These are phyloP conservation scores for Disparrhopalites patrizii DNA, from an alignment of 2,888 invertebrate genomes.

Conservation along the genomic window DNA sequence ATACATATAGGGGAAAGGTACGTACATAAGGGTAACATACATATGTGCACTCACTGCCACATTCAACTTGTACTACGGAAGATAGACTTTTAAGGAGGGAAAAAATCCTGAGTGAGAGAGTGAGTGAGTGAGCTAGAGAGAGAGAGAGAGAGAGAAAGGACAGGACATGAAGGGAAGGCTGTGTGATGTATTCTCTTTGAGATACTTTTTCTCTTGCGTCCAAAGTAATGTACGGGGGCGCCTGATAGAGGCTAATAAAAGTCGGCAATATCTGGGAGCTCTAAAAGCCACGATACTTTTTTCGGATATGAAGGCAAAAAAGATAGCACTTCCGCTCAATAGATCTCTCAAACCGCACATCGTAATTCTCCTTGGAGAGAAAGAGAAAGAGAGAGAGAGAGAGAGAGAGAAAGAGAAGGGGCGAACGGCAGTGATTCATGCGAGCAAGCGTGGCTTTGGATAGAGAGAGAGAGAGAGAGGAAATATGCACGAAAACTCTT, in stretches of 20 bases:
- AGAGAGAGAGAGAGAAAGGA: too few relatives aligned
- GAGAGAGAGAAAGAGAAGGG: too few relatives aligned
- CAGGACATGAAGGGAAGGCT: conserved; percentile 8
- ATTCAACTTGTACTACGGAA: too few relatives aligned
- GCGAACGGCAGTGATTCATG: conserved; percentile 36
- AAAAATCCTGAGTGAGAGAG: too few relatives aligned
- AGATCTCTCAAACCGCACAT: conserved; percentile 48
- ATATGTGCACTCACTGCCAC: too few relatives aligned
- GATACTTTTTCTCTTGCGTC: conserved; percentile 24
- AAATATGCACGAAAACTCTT: conserved; percentile 20
- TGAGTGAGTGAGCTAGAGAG: too few relatives aligned
- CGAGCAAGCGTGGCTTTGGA: conserved; percentile 29
- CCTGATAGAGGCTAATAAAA: conserved; percentile 49
- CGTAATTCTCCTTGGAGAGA: conserved; percentile 45
- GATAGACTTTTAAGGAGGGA: too few relatives aligned
- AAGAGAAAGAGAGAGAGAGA: too few relatives aligned
- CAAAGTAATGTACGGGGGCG: conserved; percentile 45
- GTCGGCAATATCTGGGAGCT: conserved; percentile 48
- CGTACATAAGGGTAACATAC: too few relatives aligned
- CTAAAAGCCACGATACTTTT: conserved; percentile 36
- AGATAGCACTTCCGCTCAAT: conserved; percentile 49
- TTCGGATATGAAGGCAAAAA: conserved; percentile 44
- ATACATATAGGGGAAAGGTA: too few relatives aligned
- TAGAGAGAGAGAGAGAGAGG: too few relatives aligned
- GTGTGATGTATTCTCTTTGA: conserved; percentile 15